Conservation (phyloP, 2,113 vertebrate species). For the Promerops cafer region DNA sequence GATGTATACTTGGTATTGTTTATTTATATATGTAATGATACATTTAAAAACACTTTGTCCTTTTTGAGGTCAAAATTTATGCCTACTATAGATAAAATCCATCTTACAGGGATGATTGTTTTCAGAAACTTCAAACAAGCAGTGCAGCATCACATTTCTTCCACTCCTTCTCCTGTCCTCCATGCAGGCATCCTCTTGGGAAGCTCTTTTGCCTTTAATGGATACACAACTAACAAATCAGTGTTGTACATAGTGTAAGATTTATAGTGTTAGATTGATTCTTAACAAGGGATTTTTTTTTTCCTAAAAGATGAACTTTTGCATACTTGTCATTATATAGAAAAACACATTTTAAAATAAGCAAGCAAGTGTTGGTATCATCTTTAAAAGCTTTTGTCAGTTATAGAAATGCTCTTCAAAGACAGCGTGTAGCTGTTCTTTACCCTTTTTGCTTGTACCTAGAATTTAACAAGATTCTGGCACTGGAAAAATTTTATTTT, state of each 20-base stretch:
- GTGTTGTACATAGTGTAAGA: too few relatives aligned
- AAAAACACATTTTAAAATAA: neutral
- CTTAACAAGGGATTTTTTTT: neutral
- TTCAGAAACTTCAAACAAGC: neutral
- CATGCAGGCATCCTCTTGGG: neutral
- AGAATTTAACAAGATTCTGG: neutral
- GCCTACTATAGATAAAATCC: neutral
- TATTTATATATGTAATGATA: neutral
- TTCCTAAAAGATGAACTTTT: neutral
- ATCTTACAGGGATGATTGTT: neutral
- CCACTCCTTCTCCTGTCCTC: too few relatives aligned
- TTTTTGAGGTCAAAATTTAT: neutral
- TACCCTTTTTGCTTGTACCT: neutral
- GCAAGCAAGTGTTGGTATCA: neutral
- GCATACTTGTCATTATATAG: neutral
- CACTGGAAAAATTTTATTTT: neutral
- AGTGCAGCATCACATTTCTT: neutral
- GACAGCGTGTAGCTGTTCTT: rapidly evolving
- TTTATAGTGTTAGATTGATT: neutral
- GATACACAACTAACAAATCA: neutral
- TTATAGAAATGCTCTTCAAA: neutral
- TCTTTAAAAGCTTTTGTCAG: neutral
- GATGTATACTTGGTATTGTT: neutral
- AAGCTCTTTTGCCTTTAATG: neutral
- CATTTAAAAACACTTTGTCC: neutral